These are phyloP conservation scores for Leucoraja erinaceus DNA, from an alignment of 2,113 vertebrate species.

Conservation along the genomic window DNA sequence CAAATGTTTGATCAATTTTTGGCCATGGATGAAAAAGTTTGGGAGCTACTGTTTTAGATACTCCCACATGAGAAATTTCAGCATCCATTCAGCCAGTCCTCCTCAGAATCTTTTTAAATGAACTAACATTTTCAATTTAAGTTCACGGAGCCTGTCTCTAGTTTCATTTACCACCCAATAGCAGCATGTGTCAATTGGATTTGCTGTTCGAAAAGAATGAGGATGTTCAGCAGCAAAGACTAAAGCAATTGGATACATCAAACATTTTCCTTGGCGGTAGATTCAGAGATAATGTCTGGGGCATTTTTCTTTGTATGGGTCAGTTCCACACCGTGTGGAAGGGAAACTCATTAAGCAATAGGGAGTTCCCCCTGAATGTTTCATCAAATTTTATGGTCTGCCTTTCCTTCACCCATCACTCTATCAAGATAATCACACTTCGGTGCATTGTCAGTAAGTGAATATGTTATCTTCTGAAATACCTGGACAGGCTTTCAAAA, in stretches of 20 bases:
- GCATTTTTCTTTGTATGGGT: neutral
- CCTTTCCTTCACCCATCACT: neutral
- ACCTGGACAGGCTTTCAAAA: neutral
- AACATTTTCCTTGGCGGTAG: neutral
- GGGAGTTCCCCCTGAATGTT: neutral
- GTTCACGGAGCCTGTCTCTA: too few relatives aligned
- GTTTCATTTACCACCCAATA: neutral
- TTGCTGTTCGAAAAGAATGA: neutral
- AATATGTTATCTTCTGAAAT: neutral
- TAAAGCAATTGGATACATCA: neutral
- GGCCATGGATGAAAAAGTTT: too few relatives aligned
- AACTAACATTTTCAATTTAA: neutral
- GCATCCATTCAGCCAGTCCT: too few relatives aligned
- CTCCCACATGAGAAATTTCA: too few relatives aligned
- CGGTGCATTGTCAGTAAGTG: neutral
- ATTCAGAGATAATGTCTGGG: neutral
- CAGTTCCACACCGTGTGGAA: neutral
- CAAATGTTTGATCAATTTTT: too few relatives aligned
- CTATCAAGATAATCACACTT: neutral
- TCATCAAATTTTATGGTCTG: neutral
- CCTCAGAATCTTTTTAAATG: neutral
- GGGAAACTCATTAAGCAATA: neutral
- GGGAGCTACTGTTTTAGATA: too few relatives aligned
- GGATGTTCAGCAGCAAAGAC: neutral
- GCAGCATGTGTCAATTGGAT: neutral